Conservation (phyloP, 2,888 invertebrate genomes). For the Folsomia candida region DNA sequence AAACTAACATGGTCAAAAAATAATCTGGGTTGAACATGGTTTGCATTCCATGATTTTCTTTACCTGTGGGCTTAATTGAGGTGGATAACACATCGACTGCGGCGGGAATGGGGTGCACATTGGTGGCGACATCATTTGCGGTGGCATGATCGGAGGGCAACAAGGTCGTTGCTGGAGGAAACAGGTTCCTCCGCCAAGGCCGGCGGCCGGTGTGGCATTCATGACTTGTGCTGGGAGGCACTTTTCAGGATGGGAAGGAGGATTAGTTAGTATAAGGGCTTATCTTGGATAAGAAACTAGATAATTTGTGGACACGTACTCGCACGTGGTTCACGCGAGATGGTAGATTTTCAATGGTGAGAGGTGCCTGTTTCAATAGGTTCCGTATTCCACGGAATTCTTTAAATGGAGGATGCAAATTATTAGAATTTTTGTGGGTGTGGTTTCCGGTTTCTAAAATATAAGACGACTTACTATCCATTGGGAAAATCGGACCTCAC, state of each 20-base stretch:
- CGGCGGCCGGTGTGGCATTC: not conserved
- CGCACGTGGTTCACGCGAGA: constrained; percentile 18
- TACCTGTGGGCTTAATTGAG: constrained; percentile 16
- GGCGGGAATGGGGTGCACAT: constrained; percentile 8
- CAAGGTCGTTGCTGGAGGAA: not conserved
- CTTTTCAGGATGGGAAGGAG: constrained; percentile 13
- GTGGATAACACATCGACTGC: constrained; percentile 16
- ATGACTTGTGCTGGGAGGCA: constrained; percentile 7
- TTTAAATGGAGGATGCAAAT: no score
- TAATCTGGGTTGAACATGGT: no score
- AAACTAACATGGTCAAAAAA: no score
- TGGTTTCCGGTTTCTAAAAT: no score
- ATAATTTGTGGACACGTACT: constrained; percentile 18
- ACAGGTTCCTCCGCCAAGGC: not conserved
- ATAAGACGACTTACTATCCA: no score
- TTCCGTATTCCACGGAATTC: not conserved
- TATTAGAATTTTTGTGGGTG: no score
- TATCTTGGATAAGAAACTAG: no score
- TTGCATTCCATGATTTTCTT: no score
- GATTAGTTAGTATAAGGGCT: no score
- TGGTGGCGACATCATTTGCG: constrained; percentile 1
- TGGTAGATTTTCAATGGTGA: constrained; percentile 35
- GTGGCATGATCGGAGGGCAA: constrained; percentile 3
- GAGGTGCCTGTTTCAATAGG: constrained; percentile 12
- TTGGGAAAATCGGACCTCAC: no score